Evolutionary conservation across 2,113 vertebrate species (phyloP).

Genomic region (Sciurus niger): DNA sequence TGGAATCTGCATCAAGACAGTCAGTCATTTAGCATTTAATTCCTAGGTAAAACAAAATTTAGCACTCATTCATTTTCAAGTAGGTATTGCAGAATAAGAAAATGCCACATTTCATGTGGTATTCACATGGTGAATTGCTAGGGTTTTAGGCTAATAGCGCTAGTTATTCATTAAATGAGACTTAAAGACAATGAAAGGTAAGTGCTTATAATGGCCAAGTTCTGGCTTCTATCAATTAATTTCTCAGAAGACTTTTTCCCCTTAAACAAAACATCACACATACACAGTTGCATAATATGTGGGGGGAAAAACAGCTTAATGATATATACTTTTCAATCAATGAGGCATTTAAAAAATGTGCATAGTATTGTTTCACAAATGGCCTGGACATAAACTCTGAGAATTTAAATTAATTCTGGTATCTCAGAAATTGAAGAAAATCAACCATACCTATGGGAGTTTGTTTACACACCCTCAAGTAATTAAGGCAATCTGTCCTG

Average conservation of each 20-base stretch:
- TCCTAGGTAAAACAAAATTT: constrained; percentile 74
- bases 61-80: constrained; percentile 72
- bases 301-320: constrained; percentile 42
- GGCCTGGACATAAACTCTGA: constrained; percentile 48
- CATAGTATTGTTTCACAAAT: constrained; percentile 62
- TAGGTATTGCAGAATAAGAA: constrained; percentile 62
- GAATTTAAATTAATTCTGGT: constrained; percentile 63
- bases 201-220: constrained; percentile 60
- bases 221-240: constrained; percentile 72
- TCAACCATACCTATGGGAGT: constrained; percentile 2
- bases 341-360: constrained; percentile 64
- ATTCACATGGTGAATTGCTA: constrained; percentile 65
- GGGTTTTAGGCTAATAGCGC: constrained; percentile 45
- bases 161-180: constrained; percentile 62
- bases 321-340: constrained; percentile 57
- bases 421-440: constrained; percentile 60
- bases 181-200: constrained; percentile 58
- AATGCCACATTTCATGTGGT: constrained; percentile 51
- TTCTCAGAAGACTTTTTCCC: constrained; percentile 54
- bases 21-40: constrained; percentile 65
- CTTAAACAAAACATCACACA: constrained; percentile 64
- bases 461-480: constrained; percentile 21
- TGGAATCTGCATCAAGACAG: constrained; percentile 46
- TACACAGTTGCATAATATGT: constrained; percentile 66
- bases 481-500: constrained; percentile 52